These are phyloP conservation scores for Coecobrya sp. DNA, from an alignment of 2,888 invertebrate species.

Conservation along the genomic window DNA sequence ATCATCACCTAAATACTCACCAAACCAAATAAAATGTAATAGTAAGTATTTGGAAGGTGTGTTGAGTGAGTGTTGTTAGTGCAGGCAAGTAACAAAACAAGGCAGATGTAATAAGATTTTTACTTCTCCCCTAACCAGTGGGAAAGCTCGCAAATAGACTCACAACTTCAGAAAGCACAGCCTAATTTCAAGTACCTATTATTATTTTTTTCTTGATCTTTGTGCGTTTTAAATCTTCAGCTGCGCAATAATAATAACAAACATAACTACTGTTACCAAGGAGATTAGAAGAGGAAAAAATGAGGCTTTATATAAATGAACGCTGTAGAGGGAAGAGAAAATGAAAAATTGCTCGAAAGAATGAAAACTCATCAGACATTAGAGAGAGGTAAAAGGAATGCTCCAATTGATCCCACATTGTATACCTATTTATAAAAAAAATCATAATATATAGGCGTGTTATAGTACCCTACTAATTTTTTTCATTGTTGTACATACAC, in stretches of 20 bases:
- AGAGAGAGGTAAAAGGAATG: constrained; percentile 50
- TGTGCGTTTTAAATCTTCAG: background rate
- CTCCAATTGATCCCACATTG: constrained; percentile 73
- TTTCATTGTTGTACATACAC: background rate
- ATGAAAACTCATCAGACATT: background rate
- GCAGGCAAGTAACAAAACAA: background rate
- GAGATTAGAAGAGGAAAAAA: constrained; percentile 6
- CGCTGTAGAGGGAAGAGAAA: background rate
- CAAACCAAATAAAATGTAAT: constrained; percentile 77
- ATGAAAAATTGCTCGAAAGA: constrained; percentile 16
- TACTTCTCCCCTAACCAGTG: background rate
- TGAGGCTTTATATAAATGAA: constrained; percentile 1
- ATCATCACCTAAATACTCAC: constrained; percentile 80
- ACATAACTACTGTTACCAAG: background rate
- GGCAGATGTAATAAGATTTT: constrained; percentile 3
- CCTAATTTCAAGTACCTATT: background rate
- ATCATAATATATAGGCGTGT: background rate
- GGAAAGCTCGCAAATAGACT: background rate
- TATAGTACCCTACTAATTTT: constrained; percentile 1
- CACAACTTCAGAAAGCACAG: too few relatives aligned
- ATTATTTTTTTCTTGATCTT: constrained; percentile 15
- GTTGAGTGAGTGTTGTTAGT: background rate
- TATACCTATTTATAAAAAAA: background rate
- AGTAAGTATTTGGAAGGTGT: background rate
- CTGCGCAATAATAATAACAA: constrained; percentile 8